Evolutionary conservation across 2,113 vertebrate species (phyloP).

Genomic region (Prietella phreatophila): DNA sequence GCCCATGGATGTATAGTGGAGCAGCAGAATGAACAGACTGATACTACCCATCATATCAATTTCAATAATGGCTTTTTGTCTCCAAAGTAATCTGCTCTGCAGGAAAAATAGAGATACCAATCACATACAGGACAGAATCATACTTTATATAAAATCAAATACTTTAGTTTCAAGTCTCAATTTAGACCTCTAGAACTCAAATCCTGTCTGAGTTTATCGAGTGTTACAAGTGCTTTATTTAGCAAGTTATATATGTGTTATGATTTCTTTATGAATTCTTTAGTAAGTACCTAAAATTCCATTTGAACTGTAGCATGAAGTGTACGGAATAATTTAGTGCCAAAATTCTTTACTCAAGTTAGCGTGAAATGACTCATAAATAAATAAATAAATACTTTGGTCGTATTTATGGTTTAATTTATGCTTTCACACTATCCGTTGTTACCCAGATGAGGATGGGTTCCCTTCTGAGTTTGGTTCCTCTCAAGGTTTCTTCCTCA

Average conservation of each 20-base stretch:
- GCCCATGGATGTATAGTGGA: constrained; percentile 57
- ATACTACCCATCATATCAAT: constrained; percentile 35
- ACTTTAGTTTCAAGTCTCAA: not conserved
- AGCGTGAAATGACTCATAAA: not conserved
- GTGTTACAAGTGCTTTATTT: not conserved
- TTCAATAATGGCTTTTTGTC: constrained; percentile 2
- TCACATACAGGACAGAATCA: not conserved
- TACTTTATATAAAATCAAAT: not conserved
- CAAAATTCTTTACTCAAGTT: not conserved
- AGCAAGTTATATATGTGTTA: not conserved
- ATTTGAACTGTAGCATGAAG: not conserved
- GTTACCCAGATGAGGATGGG: too few species aligned
- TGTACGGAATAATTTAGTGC: not conserved
- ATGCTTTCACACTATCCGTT: too few species aligned
- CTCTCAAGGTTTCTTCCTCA: too few species aligned
- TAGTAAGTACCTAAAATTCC: not conserved
- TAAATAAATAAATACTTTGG: not conserved
- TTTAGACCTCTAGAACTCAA: not conserved
- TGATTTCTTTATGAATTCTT: not conserved
- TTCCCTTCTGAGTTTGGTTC: too few species aligned
- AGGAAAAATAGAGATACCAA: not conserved
- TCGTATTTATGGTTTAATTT: not conserved
- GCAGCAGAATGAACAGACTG: constrained; percentile 54
- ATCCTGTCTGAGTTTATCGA: not conserved
- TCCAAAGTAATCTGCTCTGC: constrained; percentile 15